Base-by-base conservation (phyloP, 1,140 invertebrate genomes). In the Bombus picipes region DNA sequence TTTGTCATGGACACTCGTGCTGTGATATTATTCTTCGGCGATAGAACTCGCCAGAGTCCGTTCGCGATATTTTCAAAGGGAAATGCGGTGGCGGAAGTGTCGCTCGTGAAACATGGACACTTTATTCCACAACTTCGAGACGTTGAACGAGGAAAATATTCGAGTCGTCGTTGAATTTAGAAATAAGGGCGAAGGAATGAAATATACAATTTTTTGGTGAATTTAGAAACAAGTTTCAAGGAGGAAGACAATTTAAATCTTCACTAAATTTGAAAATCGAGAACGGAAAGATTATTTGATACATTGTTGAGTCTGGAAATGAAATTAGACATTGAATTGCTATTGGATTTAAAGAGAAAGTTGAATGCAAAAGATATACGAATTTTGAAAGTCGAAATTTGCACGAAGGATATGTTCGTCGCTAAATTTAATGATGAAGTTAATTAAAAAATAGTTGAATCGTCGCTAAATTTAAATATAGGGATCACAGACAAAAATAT, bases 1-100 rank as follows among this genome's bases (percentile, higher is more conserved):
- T 86, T 86, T 59, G 70, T 78, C 65, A 34, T 41, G 76, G 76
- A 70, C 73, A n/a, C 57, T 62, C 85, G 39, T 18, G 32, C 12
- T 37, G 47, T 53, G 57, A 85, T 79, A 78, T 81, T 81, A 78
- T 85, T 85, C 75, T 85, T 84, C 57, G 53, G 0, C 22, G n/a
- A 71, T 78, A n/a, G 39, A 41, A 57, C 57, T 71, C 75, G 53
- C 39, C 28, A 10, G 32, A 12, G 32, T 39, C 37, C 12, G 10
- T n/a, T 41, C 39, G 32, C 32, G 59, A 77, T 83, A 77, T 68
- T 83, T 77, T 59, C 79, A 81, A n/a, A 6, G 13, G 41, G 28
- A 37, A 10, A 41, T 15, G 2, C 25, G 12, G 28, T n/a, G 32
- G n/a, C 53, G 62, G 41, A 76, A 70, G 25, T 39, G 53, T 72